These are phyloP conservation scores for Orchesella flavescens DNA, from an alignment of 2,888 invertebrate genomes.

Conservation along the genomic window DNA sequence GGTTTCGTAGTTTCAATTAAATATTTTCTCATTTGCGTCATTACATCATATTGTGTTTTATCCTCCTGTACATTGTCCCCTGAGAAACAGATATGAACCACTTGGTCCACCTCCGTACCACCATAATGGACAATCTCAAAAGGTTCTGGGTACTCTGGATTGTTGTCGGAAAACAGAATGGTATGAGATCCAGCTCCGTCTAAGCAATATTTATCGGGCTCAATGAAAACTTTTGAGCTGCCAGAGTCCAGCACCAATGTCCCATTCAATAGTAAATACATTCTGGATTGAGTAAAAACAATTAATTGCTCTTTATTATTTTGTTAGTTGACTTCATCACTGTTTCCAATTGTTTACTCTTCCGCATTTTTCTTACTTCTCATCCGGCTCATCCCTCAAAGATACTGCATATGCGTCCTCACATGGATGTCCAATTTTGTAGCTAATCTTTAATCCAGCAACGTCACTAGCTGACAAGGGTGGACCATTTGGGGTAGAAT, in stretches of 20 bases:
- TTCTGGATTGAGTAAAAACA: constrained; percentile 49
- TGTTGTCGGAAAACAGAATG: constrained; percentile 46
- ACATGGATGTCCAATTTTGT: constrained; percentile 68
- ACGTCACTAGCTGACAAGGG: constrained; percentile 15
- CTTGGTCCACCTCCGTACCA: constrained; percentile 67
- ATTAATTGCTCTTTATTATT: background rate
- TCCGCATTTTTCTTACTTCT: constrained; percentile 63
- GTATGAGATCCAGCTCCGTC: constrained; percentile 72
- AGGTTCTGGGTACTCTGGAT: constrained; percentile 61
- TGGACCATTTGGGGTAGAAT: constrained; percentile 50
- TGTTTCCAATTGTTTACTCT: background rate
- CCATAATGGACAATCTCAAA: constrained; percentile 65
- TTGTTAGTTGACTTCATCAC: background rate
- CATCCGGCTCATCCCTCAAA: constrained; percentile 62
- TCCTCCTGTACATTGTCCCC: constrained; percentile 57
- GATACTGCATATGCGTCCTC: constrained; percentile 62
- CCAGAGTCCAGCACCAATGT: constrained; percentile 66
- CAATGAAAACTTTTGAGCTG: constrained; percentile 75
- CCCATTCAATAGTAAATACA: constrained; percentile 68
- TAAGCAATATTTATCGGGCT: constrained; percentile 75
- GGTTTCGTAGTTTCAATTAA: no score
- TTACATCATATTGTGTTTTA: constrained; percentile 23
- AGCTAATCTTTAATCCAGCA: constrained; percentile 48
- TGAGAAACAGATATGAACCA: constrained; percentile 69
- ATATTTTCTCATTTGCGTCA: no score